These are phyloP conservation scores for Coracopsis vasa DNA, from an alignment of 2,113 vertebrate species.

Conservation along the genomic window DNA sequence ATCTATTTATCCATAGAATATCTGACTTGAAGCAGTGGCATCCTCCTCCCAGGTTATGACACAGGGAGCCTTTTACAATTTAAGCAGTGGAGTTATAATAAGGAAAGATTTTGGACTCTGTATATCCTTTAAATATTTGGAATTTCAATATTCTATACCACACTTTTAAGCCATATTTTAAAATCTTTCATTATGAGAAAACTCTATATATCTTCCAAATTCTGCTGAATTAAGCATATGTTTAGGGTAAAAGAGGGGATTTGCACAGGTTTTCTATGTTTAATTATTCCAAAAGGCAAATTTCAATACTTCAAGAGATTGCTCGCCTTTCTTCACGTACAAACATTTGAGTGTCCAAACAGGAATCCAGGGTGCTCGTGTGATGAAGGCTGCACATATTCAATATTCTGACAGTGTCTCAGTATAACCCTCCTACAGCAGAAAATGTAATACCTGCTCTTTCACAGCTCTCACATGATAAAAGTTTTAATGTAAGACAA, in stretches of 20 bases:
- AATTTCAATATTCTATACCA: background rate
- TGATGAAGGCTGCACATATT: background rate
- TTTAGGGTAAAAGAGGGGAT: background rate
- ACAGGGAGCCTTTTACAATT: background rate
- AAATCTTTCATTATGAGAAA: background rate
- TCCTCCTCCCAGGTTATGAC: background rate
- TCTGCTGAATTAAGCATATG: background rate
- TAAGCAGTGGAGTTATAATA: background rate
- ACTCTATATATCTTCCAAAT: background rate
- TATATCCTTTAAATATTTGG: background rate
- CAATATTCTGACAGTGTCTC: background rate
- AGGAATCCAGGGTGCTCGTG: background rate
- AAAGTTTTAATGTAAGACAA: background rate
- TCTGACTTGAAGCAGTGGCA: background rate
- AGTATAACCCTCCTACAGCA: background rate
- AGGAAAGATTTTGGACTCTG: background rate
- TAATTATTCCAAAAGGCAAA: background rate
- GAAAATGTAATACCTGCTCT: background rate
- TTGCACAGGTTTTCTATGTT: background rate
- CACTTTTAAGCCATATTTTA: background rate
- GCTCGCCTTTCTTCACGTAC: background rate
- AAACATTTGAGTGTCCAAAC: background rate
- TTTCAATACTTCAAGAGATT: background rate
- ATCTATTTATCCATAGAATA: background rate
- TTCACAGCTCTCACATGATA: background rate